Evolutionary conservation across 2,797 vertebrate genomes (phyloP).

Genomic region (Sebastes umbrosus): DNA sequence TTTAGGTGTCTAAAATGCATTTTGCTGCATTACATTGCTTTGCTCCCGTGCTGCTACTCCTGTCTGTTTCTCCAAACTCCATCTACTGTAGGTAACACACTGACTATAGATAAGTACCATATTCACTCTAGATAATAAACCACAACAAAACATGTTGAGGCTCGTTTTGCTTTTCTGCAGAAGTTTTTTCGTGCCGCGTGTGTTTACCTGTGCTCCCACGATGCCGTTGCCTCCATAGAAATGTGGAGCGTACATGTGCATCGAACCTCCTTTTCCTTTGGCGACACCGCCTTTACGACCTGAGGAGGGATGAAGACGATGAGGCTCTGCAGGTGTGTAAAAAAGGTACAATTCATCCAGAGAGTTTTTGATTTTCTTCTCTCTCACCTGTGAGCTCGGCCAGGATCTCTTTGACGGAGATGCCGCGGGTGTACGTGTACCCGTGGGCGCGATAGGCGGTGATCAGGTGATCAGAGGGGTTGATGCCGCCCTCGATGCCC

Average conservation of each 20-base stretch:
- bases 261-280: slow-evolving; percentile 95
- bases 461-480: slow-evolving; percentile 91
- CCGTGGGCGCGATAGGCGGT: slow-evolving; percentile 93
- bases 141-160: background rate
- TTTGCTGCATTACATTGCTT: background rate
- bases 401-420: slow-evolving; percentile 88
- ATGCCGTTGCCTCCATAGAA: slow-evolving; percentile 98
- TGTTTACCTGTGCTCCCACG: slow-evolving; percentile 93
- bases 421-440: slow-evolving; percentile 90
- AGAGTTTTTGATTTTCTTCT: accelerated
- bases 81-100: background rate
- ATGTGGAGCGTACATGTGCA: slow-evolving; percentile 94
- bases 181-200: accelerated
- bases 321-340: accelerated
- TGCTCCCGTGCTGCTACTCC: no score
- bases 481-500: slow-evolving; percentile 90
- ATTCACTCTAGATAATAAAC: background rate
- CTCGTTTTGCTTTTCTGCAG: background rate
- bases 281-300: slow-evolving; percentile 90
- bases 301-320: slow-evolving; percentile 37
- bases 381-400: slow-evolving; percentile 92
- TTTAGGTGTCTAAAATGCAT: no score
- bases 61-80: no score
- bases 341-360: no score
- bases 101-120: background rate